phyloP scores from a whole-genome alignment of 2,113 vertebrate species.

The Xyliphius kryptos region DNA sequence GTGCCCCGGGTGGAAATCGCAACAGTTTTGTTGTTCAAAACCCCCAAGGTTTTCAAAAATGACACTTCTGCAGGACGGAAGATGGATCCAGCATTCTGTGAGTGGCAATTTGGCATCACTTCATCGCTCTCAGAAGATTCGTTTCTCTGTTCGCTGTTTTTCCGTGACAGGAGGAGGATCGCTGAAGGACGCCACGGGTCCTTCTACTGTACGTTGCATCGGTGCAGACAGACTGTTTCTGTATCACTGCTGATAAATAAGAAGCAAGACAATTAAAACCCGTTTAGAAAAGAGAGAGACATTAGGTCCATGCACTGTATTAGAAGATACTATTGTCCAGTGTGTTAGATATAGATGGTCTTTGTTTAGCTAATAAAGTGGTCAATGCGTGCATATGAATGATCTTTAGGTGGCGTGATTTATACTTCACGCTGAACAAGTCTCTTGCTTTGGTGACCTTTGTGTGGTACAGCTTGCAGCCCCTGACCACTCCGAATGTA shows the following conservation, averaged over 20 bases:
- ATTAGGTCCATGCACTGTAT: no score
- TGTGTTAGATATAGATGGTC: no score
- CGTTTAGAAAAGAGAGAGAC: background rate
- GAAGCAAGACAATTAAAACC: no score
- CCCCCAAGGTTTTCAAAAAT: constrained; percentile 47
- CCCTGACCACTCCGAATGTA: constrained; percentile 34
- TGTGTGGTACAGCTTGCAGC: constrained; percentile 11
- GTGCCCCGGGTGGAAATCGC: constrained; percentile 48
- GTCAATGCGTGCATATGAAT: background rate
- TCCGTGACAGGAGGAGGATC: background rate
- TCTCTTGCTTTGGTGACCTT: constrained; percentile 35
- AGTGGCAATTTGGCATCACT: constrained; percentile 32
- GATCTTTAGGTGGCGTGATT: no score
- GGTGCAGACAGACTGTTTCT: no score
- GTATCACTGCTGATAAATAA: no score
- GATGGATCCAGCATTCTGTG: constrained; percentile 46
- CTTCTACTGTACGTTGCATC: no score
- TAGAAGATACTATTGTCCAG: no score
- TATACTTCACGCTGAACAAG: constrained; percentile 27
- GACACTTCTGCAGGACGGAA: constrained; percentile 44
- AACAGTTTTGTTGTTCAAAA: constrained; percentile 50
- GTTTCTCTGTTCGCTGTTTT: constrained; percentile 19
- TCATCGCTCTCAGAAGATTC: constrained; percentile 25
- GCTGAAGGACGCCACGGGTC: no score
- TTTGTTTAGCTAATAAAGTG: background rate